phyloP scores from a whole-genome alignment of 2,888 invertebrate species.

The Lasioglossum malachurum region DNA sequence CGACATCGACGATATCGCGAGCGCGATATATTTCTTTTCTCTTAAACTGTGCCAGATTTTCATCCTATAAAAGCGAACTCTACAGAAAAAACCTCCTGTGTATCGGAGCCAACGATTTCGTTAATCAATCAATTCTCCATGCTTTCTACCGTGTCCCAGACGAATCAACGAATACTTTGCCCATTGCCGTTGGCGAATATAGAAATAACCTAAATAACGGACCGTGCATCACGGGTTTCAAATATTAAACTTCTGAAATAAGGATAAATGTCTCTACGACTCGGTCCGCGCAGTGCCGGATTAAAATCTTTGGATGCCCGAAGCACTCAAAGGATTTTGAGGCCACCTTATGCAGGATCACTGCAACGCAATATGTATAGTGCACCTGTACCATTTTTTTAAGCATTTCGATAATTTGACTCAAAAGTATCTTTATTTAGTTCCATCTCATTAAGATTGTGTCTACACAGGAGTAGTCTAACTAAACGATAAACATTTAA shows the following conservation, averaged over 20 bases:
- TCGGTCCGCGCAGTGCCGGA: no score
- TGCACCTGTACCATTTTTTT: no score
- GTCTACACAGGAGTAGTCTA: no score
- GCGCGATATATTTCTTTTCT: constrained; percentile 34
- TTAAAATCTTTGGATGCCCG: no score
- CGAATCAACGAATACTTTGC: not conserved
- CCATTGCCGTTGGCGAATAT: no score
- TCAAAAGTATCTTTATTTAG: no score
- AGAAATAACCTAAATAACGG: not conserved
- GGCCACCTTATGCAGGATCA: no score
- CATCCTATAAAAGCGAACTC: constrained; percentile 20
- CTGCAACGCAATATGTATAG: no score
- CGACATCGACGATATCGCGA: constrained; percentile 59
- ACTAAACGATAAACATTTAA: no score
- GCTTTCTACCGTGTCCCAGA: not conserved
- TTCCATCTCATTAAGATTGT: no score
- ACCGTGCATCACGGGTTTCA: not conserved
- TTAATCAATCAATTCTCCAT: not conserved
- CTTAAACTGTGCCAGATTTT: constrained; percentile 22
- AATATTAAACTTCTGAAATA: not conserved
- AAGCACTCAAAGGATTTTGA: no score
- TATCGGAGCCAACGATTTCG: not conserved
- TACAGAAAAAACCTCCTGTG: not conserved
- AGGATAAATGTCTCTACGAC: not conserved
- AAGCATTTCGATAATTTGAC: no score